Percentiles rank a stretch among this genome's conserved stretches.
These are phyloP conservation scores for Pharmacophagus antenor DNA, from an alignment of 2,888 invertebrate genomes.

Conservation along the genomic window DNA sequence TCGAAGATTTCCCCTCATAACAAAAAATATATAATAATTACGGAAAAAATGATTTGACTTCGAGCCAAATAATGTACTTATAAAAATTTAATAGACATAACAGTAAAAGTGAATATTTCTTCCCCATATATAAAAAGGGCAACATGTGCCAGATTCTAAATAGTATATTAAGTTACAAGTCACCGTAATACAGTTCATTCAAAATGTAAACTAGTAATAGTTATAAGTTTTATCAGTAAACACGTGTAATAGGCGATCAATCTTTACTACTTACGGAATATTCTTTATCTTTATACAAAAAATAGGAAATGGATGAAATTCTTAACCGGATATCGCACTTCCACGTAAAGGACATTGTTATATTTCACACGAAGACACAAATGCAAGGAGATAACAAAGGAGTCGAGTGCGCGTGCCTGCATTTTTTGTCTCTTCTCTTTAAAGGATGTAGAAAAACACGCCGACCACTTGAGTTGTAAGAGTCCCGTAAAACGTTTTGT, in stretches of 20 bases:
- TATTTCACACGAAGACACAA: conserved; percentile 50
- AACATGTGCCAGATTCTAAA: too few species aligned
- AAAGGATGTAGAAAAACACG: conserved; percentile 55
- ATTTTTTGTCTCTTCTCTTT: conserved; percentile 37
- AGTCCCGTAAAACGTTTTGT: conserved; percentile 54
- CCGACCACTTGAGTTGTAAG: conserved; percentile 67
- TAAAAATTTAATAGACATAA: too few species aligned
- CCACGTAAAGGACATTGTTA: conserved; percentile 64
- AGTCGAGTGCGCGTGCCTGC: conserved; percentile 66
- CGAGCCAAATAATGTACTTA: too few species aligned
- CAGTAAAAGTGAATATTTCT: too few species aligned
- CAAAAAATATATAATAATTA: too few species aligned
- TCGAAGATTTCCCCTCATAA: too few species aligned
- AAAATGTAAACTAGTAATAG: too few species aligned
- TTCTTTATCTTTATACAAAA: neutral
- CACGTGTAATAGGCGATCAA: neutral
- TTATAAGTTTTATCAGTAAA: neutral
- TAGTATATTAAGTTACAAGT: too few species aligned
- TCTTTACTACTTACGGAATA: neutral
- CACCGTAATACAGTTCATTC: too few species aligned
- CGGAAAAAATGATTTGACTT: too few species aligned
- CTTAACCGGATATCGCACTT: conserved; percentile 67
- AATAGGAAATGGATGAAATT: conserved; percentile 31
- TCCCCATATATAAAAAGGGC: too few species aligned
- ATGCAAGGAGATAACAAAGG: conserved; percentile 42